Percentiles rank a stretch among this genome's conserved stretches.
phyloP scores from a whole-genome alignment of 2,888 invertebrate species.

The Andrena praecox region DNA sequence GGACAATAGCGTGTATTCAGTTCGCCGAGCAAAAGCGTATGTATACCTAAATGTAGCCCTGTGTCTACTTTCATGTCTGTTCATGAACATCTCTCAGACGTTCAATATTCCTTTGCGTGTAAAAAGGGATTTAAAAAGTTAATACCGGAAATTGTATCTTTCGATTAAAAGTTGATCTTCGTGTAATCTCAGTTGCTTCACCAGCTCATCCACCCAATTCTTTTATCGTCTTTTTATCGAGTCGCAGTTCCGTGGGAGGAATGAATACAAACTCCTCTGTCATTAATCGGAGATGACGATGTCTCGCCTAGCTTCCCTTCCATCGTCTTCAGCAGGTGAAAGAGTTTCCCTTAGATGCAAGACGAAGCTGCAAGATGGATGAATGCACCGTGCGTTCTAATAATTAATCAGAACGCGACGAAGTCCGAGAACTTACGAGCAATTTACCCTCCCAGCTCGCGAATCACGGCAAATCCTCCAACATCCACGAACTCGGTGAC shows the following conservation, averaged over 20 bases:
- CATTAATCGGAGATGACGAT: slow-evolving; percentile 3
- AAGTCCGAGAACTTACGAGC: slow-evolving; percentile 2
- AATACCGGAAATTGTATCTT: too few relatives aligned
- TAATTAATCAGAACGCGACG: slow-evolving; percentile 40
- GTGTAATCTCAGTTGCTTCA: too few relatives aligned
- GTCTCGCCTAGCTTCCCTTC: background rate
- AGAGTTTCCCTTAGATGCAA: background rate
- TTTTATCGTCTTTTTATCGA: background rate
- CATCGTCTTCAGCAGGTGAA: background rate
- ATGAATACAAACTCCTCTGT: background rate
- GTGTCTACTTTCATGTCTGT: background rate
- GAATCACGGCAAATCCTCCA: slow-evolving; percentile 9
- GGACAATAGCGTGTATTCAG: background rate
- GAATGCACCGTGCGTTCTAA: slow-evolving; percentile 14
- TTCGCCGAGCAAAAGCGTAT: too few relatives aligned
- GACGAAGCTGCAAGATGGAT: background rate
- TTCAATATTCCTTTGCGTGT: too few relatives aligned
- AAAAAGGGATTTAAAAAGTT: too few relatives aligned
- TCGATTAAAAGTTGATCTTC: too few relatives aligned
- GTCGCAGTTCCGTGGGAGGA: too few relatives aligned
- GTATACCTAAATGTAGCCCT: too few relatives aligned
- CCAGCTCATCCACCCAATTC: background rate
- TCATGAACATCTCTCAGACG: too few relatives aligned
- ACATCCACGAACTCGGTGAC: background rate
- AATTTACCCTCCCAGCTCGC: background rate